phyloP scores from a whole-genome alignment of 2,113 vertebrate species.

The Sander vitreus region DNA sequence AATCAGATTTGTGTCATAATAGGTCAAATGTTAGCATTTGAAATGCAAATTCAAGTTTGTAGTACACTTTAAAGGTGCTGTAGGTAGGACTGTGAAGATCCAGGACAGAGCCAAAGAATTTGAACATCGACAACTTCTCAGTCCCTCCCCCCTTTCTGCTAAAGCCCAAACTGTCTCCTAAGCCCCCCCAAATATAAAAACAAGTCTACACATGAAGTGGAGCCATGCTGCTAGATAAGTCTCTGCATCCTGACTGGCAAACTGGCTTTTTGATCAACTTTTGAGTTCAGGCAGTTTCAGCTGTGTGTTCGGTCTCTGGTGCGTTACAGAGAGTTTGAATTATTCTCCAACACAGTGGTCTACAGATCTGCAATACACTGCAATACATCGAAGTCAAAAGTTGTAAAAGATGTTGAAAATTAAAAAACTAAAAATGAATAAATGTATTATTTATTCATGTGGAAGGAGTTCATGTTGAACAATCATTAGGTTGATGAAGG shows the following conservation, averaged over 20 bases:
- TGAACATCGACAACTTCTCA: too few species aligned
- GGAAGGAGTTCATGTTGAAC: too few species aligned
- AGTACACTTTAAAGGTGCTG: not conserved
- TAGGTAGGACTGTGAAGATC: too few species aligned
- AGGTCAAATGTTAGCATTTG: not conserved
- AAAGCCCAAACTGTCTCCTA: too few species aligned
- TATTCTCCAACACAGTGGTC: not conserved
- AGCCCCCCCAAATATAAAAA: not conserved
- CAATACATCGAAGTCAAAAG: not conserved
- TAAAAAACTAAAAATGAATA: not conserved
- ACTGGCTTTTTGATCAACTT: slow-evolving; percentile 40
- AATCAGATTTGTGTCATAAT: not conserved
- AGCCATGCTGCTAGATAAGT: slow-evolving; percentile 15
- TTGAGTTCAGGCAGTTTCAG: slow-evolving; percentile 8
- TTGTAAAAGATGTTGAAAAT: not conserved
- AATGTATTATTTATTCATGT: too few species aligned
- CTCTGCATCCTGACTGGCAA: slow-evolving; percentile 12
- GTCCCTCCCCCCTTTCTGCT: too few species aligned
- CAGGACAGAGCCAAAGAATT: too few species aligned
- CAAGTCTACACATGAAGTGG: not conserved
- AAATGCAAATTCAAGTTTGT: not conserved
- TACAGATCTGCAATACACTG: not conserved
- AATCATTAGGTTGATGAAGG: not conserved
- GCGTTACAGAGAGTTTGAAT: slow-evolving; percentile 8
- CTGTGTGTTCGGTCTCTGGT: slow-evolving; percentile 24